Evolutionary conservation across 1,140 invertebrate genomes (phyloP).

Genomic region (Pseudoatta argentina): DNA sequence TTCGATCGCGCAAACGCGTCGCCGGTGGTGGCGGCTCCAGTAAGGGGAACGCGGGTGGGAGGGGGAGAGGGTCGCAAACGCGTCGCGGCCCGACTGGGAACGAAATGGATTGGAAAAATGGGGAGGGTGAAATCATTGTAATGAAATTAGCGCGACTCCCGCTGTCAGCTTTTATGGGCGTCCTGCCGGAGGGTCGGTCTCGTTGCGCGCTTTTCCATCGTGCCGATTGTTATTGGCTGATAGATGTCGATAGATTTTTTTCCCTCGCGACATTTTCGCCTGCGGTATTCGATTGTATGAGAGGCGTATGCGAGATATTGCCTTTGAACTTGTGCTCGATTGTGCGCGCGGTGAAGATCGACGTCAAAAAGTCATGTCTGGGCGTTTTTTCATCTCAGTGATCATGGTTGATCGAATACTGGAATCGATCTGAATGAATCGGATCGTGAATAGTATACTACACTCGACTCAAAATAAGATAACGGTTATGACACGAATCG

Average conservation of each 20-base stretch:
- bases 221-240: slow-evolving; percentile 67
- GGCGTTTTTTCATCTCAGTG: neutral
- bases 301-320: slow-evolving; percentile 25
- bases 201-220: slow-evolving; percentile 54
- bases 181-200: slow-evolving; percentile 32
- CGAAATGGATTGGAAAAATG: slow-evolving; percentile 73
- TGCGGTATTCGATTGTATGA: slow-evolving; percentile 48
- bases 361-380: slow-evolving; percentile 7
- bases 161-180: slow-evolving; percentile 37
- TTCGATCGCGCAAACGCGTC: slow-evolving; percentile 71
- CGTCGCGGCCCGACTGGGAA: neutral
- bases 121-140: slow-evolving; percentile 65
- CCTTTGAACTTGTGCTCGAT: neutral
- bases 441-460: neutral
- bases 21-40: slow-evolving; percentile 1
- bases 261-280: slow-evolving; percentile 24
- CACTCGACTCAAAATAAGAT: neutral
- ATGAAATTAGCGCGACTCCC: slow-evolving; percentile 71
- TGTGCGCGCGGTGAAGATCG: neutral
- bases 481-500: neutral
- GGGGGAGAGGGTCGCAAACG: neutral
- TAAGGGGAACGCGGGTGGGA: neutral
- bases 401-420: neutral
- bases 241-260: slow-evolving; percentile 58
- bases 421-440: neutral